Evolutionary conservation across 2,113 vertebrate genomes (phyloP).

Genomic region (Myotis lucifugus): DNA sequence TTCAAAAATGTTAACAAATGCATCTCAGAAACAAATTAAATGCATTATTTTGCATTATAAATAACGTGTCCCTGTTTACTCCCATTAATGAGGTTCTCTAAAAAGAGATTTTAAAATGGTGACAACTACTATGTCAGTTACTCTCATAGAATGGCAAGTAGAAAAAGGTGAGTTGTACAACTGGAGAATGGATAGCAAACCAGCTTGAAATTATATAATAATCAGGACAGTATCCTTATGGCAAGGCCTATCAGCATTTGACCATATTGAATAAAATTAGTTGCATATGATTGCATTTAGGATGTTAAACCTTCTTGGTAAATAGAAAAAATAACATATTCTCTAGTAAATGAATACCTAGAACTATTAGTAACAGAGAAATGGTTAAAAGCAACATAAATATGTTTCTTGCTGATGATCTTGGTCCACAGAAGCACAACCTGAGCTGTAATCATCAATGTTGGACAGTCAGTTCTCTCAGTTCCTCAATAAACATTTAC

Average conservation of each 20-base stretch:
- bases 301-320: not conserved
- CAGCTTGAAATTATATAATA: not conserved
- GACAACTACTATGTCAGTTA: not conserved
- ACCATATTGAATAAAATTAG: not conserved
- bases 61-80: constrained; percentile 41
- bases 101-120: not conserved
- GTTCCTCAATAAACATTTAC: constrained; percentile 18
- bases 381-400: constrained; percentile 45
- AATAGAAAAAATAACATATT: constrained; percentile 40
- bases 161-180: not conserved
- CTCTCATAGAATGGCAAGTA: not conserved
- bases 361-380: constrained; percentile 34
- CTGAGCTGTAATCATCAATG: constrained; percentile 4
- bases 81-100: constrained; percentile 34
- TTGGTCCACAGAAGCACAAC: not conserved
- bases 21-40: constrained; percentile 38
- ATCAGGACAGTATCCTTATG: not conserved
- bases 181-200: not conserved
- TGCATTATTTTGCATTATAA: constrained; percentile 1
- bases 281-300: constrained; percentile 6
- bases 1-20: constrained; percentile 48
- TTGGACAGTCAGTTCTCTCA: constrained; percentile 6
- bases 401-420: not conserved
- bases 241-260: not conserved
- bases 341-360: not conserved